A percentile compares a stretch with the other conserved stretches of the same genome.
These are phyloP conservation scores for Crossocerus cetratus DNA, from an alignment of 2,888 invertebrate species.

Conservation along the genomic window DNA sequence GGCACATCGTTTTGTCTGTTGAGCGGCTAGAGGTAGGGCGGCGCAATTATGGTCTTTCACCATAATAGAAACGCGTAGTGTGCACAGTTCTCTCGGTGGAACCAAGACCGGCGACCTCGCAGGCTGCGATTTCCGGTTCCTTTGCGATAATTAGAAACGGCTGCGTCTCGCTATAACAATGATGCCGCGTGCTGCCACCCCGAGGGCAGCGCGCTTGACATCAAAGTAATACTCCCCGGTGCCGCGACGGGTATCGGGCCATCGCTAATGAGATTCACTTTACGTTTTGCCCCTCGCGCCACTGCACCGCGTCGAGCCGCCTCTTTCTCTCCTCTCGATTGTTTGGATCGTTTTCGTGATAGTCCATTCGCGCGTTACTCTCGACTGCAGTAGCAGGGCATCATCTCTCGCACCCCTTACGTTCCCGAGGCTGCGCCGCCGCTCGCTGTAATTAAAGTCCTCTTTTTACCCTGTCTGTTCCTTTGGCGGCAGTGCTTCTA, in stretches of 20 bases:
- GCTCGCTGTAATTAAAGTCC: background rate
- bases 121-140: conserved; percentile 67
- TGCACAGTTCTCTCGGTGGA: conserved; percentile 6
- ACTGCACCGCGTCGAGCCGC: conserved; percentile 20
- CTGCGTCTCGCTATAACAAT: conserved; percentile 67
- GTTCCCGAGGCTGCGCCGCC: background rate
- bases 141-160: conserved; percentile 72
- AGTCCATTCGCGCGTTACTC: conserved; percentile 26
- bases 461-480: background rate
- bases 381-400: background rate
- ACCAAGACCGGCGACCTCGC: conserved; percentile 15
- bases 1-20: conserved; percentile 31
- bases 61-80: background rate
- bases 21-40: background rate
- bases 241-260: conserved; percentile 63
- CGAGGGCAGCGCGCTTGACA: conserved; percentile 63
- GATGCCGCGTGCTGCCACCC: conserved; percentile 61
- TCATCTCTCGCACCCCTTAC: background rate
- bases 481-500: background rate
- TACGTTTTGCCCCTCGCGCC: conserved; percentile 68
- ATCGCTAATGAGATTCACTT: conserved; percentile 76
- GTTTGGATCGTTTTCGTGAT: conserved; percentile 60
- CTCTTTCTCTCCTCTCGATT: conserved; percentile 48
- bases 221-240: conserved; percentile 62
- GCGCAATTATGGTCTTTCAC: too few relatives aligned